These are phyloP conservation scores for Terebella lapidaria DNA, from an alignment of 2,888 invertebrate genomes.

Conservation along the genomic window DNA sequence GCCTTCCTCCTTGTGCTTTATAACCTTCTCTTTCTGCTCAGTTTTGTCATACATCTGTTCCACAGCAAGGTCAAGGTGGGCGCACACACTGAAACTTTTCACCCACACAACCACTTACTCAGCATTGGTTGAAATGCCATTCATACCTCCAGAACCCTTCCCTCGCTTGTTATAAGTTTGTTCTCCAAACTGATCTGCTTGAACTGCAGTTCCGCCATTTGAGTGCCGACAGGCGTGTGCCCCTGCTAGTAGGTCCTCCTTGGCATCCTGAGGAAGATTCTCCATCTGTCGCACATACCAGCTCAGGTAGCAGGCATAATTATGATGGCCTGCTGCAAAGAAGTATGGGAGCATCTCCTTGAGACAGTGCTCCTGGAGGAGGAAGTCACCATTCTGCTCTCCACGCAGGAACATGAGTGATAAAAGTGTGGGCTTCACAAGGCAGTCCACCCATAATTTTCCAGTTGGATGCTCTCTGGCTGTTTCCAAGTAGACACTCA, in stretches of 20 bases:
- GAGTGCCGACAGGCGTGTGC: slow-evolving; percentile 2
- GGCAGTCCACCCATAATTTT: slow-evolving; percentile 2
- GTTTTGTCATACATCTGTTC: not conserved
- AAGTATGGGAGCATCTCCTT: slow-evolving; percentile 5
- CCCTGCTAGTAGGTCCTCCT: not conserved
- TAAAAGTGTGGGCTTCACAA: slow-evolving; percentile 2
- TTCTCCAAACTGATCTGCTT: slow-evolving; percentile 5
- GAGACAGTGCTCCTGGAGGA: not conserved
- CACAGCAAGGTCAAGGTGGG: not conserved
- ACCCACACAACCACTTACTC: slow-evolving; percentile 6
- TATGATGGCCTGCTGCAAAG: not conserved
- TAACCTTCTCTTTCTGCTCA: not conserved
- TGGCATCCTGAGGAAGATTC: not conserved
- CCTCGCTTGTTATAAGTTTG: not conserved
- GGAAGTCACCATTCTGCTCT: slow-evolving; percentile 3
- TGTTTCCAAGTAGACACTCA: not conserved
- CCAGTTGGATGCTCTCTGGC: slow-evolving; percentile 9
- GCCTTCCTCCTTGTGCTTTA: slow-evolving; percentile 3
- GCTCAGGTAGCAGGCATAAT: slow-evolving; percentile 2
- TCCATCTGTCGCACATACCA: not conserved
- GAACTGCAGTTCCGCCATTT: slow-evolving; percentile 1
- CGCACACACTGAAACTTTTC: not conserved
- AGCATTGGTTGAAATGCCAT: not conserved
- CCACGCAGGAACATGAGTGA: slow-evolving; percentile 2
- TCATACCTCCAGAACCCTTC: slow-evolving; percentile 5